These are phyloP conservation scores for Ciconia nigra DNA, from an alignment of 2,797 vertebrate species.

Conservation along the genomic window DNA sequence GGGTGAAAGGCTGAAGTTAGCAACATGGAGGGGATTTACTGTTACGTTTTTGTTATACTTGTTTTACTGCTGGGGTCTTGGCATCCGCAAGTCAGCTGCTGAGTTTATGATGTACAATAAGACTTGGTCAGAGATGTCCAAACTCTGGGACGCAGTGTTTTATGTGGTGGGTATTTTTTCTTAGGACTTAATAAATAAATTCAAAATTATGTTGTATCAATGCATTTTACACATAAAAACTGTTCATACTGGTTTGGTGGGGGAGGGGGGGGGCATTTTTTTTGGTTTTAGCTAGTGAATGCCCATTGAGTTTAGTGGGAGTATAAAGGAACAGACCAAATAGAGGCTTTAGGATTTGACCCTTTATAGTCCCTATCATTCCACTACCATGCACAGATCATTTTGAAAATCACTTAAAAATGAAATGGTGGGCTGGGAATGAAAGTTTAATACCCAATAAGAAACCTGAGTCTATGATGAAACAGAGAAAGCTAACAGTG, in stretches of 20 bases:
- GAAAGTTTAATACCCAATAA: neutral
- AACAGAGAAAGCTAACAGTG: neutral
- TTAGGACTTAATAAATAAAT: neutral
- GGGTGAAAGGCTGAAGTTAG: neutral
- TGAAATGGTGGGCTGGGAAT: neutral
- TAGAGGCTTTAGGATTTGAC: neutral
- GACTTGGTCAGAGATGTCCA: neutral
- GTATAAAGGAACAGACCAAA: neutral
- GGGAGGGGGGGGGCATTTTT: rapidly evolving
- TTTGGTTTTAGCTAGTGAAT: neutral
- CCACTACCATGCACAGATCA: neutral
- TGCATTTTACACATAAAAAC: neutral
- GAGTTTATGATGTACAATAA: neutral
- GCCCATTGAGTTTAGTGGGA: neutral
- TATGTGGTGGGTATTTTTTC: neutral
- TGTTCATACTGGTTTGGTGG: neutral
- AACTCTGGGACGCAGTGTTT: neutral
- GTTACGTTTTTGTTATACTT: neutral
- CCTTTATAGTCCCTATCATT: neutral
- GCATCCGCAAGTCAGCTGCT: neutral
- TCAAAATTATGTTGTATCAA: neutral
- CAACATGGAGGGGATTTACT: neutral
- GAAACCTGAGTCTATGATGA: neutral
- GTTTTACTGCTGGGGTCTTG: neutral
- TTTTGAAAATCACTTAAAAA: neutral